Evolutionary conservation across 2,113 vertebrate species (phyloP).

Genomic region (Melozone crissalis): DNA sequence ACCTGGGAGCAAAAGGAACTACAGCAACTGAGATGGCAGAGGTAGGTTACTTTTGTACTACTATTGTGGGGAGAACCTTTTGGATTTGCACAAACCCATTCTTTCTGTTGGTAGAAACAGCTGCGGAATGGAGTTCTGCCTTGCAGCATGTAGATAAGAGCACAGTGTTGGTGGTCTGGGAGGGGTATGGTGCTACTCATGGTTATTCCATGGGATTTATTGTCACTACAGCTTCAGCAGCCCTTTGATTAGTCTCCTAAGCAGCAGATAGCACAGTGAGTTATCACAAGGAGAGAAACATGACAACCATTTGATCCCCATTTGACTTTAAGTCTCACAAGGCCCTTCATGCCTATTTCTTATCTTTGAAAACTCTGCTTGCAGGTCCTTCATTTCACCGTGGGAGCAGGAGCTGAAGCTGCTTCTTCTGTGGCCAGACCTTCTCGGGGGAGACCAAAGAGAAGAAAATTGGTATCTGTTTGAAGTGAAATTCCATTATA

Average conservation of each 20-base stretch:
- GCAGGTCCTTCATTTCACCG: constrained; percentile 53
- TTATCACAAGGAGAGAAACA: background rate
- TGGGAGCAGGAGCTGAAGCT: background rate
- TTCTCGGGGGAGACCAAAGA: constrained; percentile 35
- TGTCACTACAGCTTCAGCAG: background rate
- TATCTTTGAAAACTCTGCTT: constrained; percentile 1
- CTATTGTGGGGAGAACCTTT: rapidly evolving
- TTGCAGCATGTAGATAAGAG: background rate
- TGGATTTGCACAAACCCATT: background rate
- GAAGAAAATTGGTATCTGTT: constrained; percentile 37
- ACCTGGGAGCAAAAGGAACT: constrained; percentile 80
- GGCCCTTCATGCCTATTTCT: background rate
- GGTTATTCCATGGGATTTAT: background rate
- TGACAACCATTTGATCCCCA: background rate
- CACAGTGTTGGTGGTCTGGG: rapidly evolving
- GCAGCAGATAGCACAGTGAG: background rate
- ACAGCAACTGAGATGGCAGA: constrained; percentile 86
- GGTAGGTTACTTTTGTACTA: constrained; percentile 65
- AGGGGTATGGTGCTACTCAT: background rate
- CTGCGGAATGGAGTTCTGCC: background rate
- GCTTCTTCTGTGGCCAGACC: constrained; percentile 20
- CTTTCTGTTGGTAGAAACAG: background rate
- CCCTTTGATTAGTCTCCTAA: background rate
- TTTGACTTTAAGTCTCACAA: background rate
- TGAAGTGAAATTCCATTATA: background rate